phyloP scores from a whole-genome alignment of 2,113 vertebrate genomes.

The Pseudopodoces humilis region DNA sequence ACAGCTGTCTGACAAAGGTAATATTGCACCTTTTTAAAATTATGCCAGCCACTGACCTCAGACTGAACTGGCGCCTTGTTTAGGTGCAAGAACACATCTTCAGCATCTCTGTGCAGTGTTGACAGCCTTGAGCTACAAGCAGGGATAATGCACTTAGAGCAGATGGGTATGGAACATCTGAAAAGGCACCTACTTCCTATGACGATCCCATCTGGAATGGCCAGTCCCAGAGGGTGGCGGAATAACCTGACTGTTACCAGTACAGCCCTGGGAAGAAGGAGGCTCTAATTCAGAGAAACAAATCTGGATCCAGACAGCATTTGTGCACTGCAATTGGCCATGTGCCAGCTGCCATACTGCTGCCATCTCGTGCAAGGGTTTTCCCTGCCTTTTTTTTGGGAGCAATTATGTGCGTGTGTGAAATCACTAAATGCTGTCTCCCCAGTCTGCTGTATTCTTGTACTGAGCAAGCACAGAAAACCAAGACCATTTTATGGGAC shows the following conservation, averaged over 20 bases:
- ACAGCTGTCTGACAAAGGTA: not conserved
- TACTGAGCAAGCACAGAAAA: not conserved
- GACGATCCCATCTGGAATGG: rapidly evolving
- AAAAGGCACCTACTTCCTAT: not conserved
- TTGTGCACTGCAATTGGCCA: not conserved
- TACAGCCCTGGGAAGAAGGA: not conserved
- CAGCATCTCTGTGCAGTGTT: not conserved
- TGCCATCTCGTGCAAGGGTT: not conserved
- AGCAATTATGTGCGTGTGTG: not conserved
- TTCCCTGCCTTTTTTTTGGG: not conserved
- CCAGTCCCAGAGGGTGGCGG: not conserved
- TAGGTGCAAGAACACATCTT: not conserved
- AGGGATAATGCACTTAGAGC: not conserved
- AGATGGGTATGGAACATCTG: not conserved
- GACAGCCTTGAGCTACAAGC: not conserved
- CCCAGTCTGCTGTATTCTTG: not conserved
- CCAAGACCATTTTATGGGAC: not conserved
- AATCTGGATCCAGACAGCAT: rapidly evolving
- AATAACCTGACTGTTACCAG: not conserved
- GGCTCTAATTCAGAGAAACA: not conserved
- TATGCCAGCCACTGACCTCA: not conserved
- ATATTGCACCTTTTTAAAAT: not conserved
- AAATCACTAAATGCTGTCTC: not conserved
- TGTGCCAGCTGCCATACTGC: not conserved
- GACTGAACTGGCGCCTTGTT: not conserved